Conservation (phyloP, 2,113 vertebrate species). For the Tetraodon nigroviridis region DNA sequence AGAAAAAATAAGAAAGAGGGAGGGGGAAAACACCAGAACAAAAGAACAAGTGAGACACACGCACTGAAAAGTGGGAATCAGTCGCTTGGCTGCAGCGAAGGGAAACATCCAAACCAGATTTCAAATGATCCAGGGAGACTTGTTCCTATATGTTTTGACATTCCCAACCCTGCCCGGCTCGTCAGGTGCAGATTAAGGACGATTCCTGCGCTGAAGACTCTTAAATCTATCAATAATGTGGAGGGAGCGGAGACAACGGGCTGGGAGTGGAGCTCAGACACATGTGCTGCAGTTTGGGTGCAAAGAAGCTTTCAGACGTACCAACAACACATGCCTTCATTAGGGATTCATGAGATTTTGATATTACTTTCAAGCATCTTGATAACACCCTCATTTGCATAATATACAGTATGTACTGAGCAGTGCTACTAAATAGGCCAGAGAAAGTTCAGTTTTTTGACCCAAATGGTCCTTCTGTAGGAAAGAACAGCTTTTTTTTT, state of each 20-base stretch:
- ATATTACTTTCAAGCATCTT: too few species aligned
- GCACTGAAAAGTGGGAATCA: constrained; percentile 32
- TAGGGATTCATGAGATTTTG: too few species aligned
- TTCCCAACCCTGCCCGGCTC: constrained; percentile 35
- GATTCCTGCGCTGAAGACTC: constrained; percentile 60
- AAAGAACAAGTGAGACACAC: constrained; percentile 52
- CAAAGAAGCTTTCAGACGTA: too few species aligned
- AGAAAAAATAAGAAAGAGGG: constrained; percentile 18
- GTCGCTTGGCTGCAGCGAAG: constrained; percentile 44
- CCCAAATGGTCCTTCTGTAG: too few species aligned
- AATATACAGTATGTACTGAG: too few species aligned
- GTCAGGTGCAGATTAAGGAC: constrained; percentile 61
- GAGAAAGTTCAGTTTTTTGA: too few species aligned
- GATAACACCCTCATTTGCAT: too few species aligned
- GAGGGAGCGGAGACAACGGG: constrained; percentile 21
- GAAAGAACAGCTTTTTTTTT: too few species aligned
- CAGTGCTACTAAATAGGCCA: too few species aligned
- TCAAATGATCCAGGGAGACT: constrained; percentile 53
- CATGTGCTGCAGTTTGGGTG: too few species aligned
- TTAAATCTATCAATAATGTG: constrained; percentile 46
- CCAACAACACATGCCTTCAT: too few species aligned
- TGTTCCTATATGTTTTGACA: constrained; percentile 47
- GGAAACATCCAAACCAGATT: constrained; percentile 65
- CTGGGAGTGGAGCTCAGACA: neutral
- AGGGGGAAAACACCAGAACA: constrained; percentile 49